Base-by-base conservation (phyloP, 1,140 invertebrate genomes). In the Hylyphantes graminicola region DNA sequence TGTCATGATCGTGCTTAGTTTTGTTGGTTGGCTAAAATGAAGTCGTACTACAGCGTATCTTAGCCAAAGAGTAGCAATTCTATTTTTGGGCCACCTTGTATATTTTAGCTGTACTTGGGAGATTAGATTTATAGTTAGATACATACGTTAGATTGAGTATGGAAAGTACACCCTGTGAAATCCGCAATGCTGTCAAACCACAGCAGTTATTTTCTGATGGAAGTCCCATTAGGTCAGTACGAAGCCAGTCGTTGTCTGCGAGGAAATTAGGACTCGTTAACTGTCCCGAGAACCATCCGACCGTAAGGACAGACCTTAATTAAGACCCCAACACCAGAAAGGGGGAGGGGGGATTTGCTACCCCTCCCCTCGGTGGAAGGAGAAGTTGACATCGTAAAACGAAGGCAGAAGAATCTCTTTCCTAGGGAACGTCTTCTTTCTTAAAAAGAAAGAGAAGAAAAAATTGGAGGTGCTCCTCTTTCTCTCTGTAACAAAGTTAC, bases 241-340 rank as follows among this genome's bases (percentile, higher is more conserved):
- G 50, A 65, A 78, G 76, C 61, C 76, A 78, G 61, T 50, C 76
- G 76, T 48, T 74, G 72, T 76, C 74, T 54, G 64, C 77, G 77
- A 70, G 77, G 77, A 80, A 80, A 80, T 80, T 80, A 80, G 65
- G 77, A 80, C 77, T 80, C 77, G 77, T 80, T 80, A 80, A 80
- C 77, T 80, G 77, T 80, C 77, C 65, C 51, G 21, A 55, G 35
- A 57, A 35, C 61, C 77, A 80, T 80, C 77, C 77, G 50, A 80
- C 77, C 77, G 77, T 80, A 70, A 80, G 61, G 77, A 80, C 77
- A 80, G 77, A 64, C 77, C 77, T 80, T 80, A 80, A 80, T 80
- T 80, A 80, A 80, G 77, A 80, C 77, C 65, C 77, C 64, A 80
- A 68, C 64, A 68, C 77, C 77, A 80, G 55, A 50, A 48, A 21